Base-by-base conservation (phyloP, 2,113 vertebrate species). In the Sterrhoptilus dennistouni region DNA sequence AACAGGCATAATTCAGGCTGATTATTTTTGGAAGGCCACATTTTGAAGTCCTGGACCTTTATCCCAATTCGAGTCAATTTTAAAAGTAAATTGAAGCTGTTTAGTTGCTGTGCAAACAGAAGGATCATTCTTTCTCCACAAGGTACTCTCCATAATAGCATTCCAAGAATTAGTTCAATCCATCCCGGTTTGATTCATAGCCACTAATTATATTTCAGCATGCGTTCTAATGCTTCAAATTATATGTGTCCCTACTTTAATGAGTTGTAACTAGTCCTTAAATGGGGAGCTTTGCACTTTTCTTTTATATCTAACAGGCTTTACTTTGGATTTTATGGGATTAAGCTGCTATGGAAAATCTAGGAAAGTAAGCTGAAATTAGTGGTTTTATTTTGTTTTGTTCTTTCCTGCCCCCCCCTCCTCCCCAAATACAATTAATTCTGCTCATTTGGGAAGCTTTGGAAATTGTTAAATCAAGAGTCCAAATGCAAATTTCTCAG, bases 121-220 rank as follows among this genome's bases (percentile, higher is more conserved):
- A 97, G 98, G 96, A 97, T 98, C 96, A 97, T 97, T 98, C 98
- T 97, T 96, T 96, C 80, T 96, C 69, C 66, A 70, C 66, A 90
- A 84, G 80, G 83, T 93, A 85, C 90, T 96, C 93, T 96, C 75
- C 81, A 72, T 93, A 97, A 94, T 94, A 96, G 95, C 95, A 96
- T 97, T 97, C 97, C 91, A 92, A 70, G 94, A 98, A 98, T 97
- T 95, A 97, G 95, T 96, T 97, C 96, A 97, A 97, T 97, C 96
- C 90, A 83, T 87, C 90, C 92, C 95, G 77, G 92, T 96, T 97
- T 97, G 96, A 96, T 98, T 98, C 96, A 91, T 72, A 95, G 96
- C 80, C 90, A 60, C 93, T 98, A 97, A 98, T 98, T 98, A 96
- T 96, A 97, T 97, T 97, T 96, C 94, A 90, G 91, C 70, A n/a